phyloP scores from a whole-genome alignment of 1,140 invertebrate genomes.

The Neoseiulus cucumeris region DNA sequence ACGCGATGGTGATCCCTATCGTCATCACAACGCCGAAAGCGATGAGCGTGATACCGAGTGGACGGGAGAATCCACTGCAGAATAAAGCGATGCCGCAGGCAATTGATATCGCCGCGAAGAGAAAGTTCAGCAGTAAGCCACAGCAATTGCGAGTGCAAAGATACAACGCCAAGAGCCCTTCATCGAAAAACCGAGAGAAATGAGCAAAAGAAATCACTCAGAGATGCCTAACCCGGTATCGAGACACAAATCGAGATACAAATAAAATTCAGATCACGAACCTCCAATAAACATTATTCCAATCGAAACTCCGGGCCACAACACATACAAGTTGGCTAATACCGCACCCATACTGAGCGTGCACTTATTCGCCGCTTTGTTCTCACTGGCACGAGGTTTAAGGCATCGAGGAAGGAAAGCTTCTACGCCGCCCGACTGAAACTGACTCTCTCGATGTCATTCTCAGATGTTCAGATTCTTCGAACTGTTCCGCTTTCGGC shows the following conservation, averaged over 20 bases:
- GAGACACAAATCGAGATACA: too few relatives aligned
- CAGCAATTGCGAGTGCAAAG: constrained; percentile 1
- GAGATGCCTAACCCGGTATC: too few relatives aligned
- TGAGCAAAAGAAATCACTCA: too few relatives aligned
- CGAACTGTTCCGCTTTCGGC: too few relatives aligned
- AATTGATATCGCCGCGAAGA: neutral
- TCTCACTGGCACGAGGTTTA: too few relatives aligned
- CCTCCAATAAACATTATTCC: constrained; percentile 6
- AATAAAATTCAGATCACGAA: neutral
- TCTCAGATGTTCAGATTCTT: too few relatives aligned
- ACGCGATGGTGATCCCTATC: neutral
- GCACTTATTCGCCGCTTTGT: too few relatives aligned
- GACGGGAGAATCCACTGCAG: neutral
- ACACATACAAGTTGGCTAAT: neutral
- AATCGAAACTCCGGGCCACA: neutral
- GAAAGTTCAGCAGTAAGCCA: neutral
- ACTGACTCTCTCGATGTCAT: too few relatives aligned
- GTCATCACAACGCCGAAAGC: neutral
- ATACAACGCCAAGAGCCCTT: neutral
- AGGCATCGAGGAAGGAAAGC: too few relatives aligned
- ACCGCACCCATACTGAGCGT: neutral
- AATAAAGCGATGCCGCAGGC: neutral
- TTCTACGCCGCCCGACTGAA: too few relatives aligned
- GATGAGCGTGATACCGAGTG: constrained; percentile 3
- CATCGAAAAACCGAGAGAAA: too few relatives aligned